phyloP scores from a whole-genome alignment of 2,113 vertebrate species.

The Poicephalus gulielmi region DNA sequence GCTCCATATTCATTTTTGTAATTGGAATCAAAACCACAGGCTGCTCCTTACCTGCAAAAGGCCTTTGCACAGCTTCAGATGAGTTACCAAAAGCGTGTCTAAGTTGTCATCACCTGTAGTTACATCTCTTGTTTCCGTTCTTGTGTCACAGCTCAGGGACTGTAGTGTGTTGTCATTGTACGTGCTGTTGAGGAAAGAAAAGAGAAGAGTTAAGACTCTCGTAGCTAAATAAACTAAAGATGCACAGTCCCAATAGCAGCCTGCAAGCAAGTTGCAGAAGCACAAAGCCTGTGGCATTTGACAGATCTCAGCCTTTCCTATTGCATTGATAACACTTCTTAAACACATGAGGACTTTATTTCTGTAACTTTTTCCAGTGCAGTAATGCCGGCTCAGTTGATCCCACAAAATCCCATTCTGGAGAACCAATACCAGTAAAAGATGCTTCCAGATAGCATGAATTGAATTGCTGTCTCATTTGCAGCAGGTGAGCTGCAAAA shows the following conservation, averaged over 20 bases:
- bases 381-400: background rate
- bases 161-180: conserved; percentile 69
- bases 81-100: conserved; percentile 80
- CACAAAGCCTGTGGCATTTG: background rate
- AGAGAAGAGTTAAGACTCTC: background rate
- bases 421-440: background rate
- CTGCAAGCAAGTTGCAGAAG: background rate
- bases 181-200: conserved; percentile 32
- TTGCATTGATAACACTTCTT: background rate
- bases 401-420: background rate
- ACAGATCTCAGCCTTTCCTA: background rate
- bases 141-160: conserved; percentile 57
- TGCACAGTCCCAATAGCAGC: background rate
- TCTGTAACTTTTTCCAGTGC: background rate
- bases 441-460: background rate
- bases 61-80: conserved; percentile 84
- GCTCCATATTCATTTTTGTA: rapidly evolving
- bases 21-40: background rate
- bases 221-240: background rate
- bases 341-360: background rate
- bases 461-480: background rate
- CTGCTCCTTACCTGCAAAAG: conserved; percentile 79
- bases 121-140: conserved; percentile 60
- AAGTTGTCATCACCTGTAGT: conserved; percentile 83
- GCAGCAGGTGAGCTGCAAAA: background rate